phyloP scores from a whole-genome alignment of 2,888 invertebrate genomes.

The Temnothorax ravouxi region DNA sequence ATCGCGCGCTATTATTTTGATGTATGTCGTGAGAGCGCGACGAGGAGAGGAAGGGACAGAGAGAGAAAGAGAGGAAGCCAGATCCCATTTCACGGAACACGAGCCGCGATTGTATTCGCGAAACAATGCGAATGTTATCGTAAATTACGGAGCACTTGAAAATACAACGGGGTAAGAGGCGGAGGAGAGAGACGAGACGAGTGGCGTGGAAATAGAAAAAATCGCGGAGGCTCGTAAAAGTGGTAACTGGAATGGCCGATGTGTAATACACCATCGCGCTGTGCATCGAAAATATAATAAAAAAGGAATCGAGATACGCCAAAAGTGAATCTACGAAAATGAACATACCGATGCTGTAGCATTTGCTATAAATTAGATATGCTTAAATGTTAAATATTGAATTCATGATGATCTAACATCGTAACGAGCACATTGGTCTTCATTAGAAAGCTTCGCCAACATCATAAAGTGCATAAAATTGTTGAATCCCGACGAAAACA shows the following conservation, averaged over 20 bases:
- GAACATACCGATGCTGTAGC: not conserved
- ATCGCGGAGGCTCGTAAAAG: slow-evolving; percentile 40
- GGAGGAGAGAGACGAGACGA: slow-evolving; percentile 31
- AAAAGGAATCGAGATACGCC: slow-evolving; percentile 7
- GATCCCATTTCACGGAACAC: slow-evolving; percentile 73
- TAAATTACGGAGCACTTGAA: slow-evolving; percentile 57
- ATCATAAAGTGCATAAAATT: not conserved
- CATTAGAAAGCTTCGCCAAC: not conserved
- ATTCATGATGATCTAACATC: not conserved
- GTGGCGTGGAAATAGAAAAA: slow-evolving; percentile 46
- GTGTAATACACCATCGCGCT: slow-evolving; percentile 6
- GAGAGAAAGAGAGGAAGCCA: slow-evolving; percentile 51
- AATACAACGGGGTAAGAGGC: slow-evolving; percentile 39
- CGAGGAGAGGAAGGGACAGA: not conserved
- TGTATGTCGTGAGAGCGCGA: slow-evolving; percentile 55
- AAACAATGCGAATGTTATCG: slow-evolving; percentile 58
- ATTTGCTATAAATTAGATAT: not conserved
- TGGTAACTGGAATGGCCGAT: slow-evolving; percentile 37
- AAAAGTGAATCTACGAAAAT: slow-evolving; percentile 2
- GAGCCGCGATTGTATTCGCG: slow-evolving; percentile 61
- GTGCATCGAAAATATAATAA: slow-evolving; percentile 28
- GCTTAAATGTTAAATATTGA: not conserved
- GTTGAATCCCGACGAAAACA: not conserved
- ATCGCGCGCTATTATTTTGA: slow-evolving; percentile 79
- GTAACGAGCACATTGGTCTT: not conserved